A percentile compares a stretch with the other conserved stretches of the same genome.
Conservation (phyloP, 2,888 invertebrate species). For the Catocala sponsa region DNA sequence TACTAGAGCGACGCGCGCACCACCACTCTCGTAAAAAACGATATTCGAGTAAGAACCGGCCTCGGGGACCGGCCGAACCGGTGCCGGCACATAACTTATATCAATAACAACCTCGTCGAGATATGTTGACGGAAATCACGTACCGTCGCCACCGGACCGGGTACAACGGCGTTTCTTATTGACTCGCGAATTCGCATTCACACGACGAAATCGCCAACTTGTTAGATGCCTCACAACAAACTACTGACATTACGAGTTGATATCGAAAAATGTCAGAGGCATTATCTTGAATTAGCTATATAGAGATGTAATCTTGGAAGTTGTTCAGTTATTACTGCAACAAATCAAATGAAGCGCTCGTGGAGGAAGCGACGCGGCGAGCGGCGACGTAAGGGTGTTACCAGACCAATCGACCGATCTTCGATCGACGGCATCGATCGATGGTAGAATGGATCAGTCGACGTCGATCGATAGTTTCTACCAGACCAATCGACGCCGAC, state of each 20-base stretch:
- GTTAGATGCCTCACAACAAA: conserved; percentile 8
- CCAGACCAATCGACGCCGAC: no score
- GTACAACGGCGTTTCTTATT: conserved; percentile 28
- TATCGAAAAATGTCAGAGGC: conserved; percentile 15
- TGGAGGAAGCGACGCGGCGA: conserved; percentile 17
- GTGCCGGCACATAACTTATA: conserved; percentile 55
- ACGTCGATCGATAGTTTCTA: no score
- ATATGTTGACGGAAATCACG: conserved; percentile 69
- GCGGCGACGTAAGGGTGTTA: no score
- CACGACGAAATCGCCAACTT: conserved; percentile 25
- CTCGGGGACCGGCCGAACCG: conserved; percentile 54
- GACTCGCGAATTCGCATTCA: conserved; percentile 21
- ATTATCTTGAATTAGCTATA: conserved; percentile 18
- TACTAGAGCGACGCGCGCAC: conserved; percentile 44
- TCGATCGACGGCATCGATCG: no score
- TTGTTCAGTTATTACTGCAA: conserved; percentile 20
- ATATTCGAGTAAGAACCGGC: conserved; percentile 67
- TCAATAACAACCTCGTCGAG: conserved; percentile 51
- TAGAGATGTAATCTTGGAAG: conserved; percentile 19
- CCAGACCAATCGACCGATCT: no score
- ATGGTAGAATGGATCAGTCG: no score
- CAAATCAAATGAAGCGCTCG: conserved; percentile 23
- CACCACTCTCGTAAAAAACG: conserved; percentile 61
- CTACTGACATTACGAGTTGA: conserved; percentile 18
- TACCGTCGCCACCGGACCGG: conserved; percentile 37